Evolutionary conservation across 92 coral and sea anemone species (phyloP).

Genomic region (Bergia sp.): DNA sequence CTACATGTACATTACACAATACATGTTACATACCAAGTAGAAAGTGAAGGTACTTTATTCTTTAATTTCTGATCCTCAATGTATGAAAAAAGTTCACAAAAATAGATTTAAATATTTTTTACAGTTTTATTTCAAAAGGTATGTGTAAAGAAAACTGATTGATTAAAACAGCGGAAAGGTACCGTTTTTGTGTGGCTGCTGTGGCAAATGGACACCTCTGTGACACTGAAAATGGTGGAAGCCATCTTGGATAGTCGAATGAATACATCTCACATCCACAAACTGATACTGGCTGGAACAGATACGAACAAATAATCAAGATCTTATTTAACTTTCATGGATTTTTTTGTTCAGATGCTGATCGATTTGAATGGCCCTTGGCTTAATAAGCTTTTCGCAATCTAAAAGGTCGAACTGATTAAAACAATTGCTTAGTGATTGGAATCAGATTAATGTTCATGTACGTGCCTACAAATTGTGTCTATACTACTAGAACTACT

Average conservation of each 20-base stretch:
- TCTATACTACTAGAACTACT: too few species aligned
- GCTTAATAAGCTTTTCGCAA: neutral
- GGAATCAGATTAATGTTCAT: too few species aligned
- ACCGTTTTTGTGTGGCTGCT: constrained; percentile 27
- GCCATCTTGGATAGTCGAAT: constrained; percentile 2
- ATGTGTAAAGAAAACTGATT: neutral
- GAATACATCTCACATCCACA: constrained; percentile 3
- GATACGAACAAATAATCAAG: neutral
- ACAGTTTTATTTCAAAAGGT: too few species aligned
- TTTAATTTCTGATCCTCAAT: neutral
- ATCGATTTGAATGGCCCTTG: neutral
- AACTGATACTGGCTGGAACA: neutral
- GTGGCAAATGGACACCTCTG: constrained; percentile 24
- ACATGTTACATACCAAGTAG: too few species aligned
- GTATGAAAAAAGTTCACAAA: too few species aligned
- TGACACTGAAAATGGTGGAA: constrained; percentile 32
- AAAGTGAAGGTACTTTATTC: neutral
- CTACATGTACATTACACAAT: too few species aligned
- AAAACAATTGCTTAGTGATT: too few species aligned
- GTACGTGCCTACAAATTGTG: too few species aligned
- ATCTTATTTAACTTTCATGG: neutral
- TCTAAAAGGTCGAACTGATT: too few species aligned
- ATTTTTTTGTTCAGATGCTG: neutral
- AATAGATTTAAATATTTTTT: too few species aligned
- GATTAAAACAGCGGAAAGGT: neutral